Evolutionary conservation across 2,113 vertebrate species (phyloP), one percentile per base, ranked within the genome.

Genomic region (Psophia crepitans): DNA sequence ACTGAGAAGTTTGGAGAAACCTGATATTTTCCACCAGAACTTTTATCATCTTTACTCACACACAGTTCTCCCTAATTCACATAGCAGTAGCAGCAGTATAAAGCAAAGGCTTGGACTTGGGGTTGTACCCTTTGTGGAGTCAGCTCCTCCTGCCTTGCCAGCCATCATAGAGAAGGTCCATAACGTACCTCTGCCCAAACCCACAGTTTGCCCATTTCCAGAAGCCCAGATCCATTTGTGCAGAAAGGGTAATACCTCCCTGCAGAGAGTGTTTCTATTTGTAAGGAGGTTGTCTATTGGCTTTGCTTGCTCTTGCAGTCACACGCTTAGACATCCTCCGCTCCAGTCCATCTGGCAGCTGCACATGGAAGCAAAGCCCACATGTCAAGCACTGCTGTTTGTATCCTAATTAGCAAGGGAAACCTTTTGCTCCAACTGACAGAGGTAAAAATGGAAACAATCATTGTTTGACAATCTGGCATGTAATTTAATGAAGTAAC

Each of bases 321-420:
- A 69, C 65, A 9, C 46, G 44, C 24, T 65, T 53, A 70, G 77
- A 11, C 22, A 84, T 79, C 49, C 64, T 71, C 82, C 86, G 87
- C 79, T 93, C 73, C 6, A 8, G 54, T 57, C 94, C 80, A 65
- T 94, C 92, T 93, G 80, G 85, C 76, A 92, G 83, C 61, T 89
- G 90, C 56, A 43, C 69, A 24, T 64, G 56, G 88, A 90, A 68
- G n/a, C 33, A 85, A 91, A 97, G 66, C 41, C 30, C 53, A 53
- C n/a, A 24, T 53, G 53, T 54, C 48, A 91, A 81, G 61, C 24
- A 5, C 60, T 53, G 56, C 60, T 92, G 69, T 93, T 96, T 65
- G 54, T 65, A 73, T 41, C n/a, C 41, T 82, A 80, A 91, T 89
- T 69, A 95, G 6, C 57, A 58, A 65, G 37, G 61, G 74, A 82